Conservation (phyloP, 2,113 vertebrate species). For the Poicephalus meyeri region DNA sequence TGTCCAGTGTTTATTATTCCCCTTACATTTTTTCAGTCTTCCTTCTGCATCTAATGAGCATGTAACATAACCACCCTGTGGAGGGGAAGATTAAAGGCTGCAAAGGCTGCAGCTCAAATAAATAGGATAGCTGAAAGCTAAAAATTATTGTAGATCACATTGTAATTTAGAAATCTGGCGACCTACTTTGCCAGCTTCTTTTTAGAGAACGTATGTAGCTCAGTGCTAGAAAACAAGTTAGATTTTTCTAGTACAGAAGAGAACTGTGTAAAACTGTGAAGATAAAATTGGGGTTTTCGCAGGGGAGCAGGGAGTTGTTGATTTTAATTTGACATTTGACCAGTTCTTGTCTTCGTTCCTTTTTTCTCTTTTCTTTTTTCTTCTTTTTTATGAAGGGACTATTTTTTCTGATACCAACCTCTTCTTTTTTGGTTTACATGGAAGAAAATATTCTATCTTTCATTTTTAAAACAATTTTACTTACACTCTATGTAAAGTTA, state of each 20-base stretch:
- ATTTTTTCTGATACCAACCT: background rate
- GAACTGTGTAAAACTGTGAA: background rate
- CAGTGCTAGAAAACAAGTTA: background rate
- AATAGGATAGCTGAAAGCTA: constrained; percentile 26
- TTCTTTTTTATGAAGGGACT: background rate
- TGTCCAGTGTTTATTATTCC: constrained; percentile 23
- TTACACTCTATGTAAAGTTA: background rate
- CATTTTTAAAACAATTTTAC: background rate
- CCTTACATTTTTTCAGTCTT: constrained; percentile 10
- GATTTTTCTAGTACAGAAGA: background rate
- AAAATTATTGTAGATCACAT: constrained; percentile 37
- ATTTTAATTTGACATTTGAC: background rate
- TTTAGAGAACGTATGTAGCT: background rate
- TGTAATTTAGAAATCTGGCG: background rate
- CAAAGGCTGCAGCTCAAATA: background rate
- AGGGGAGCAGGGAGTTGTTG: background rate
- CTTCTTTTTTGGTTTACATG: background rate
- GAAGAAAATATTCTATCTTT: background rate
- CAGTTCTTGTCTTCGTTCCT: background rate
- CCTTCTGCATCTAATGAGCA: constrained; percentile 5
- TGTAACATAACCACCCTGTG: background rate
- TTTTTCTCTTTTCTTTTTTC: background rate
- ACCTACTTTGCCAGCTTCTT: background rate
- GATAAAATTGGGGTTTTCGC: background rate
- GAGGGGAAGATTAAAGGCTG: constrained; percentile 54